Base-by-base conservation (phyloP, 2,797 vertebrate species). In the Monodelphis domestica region DNA sequence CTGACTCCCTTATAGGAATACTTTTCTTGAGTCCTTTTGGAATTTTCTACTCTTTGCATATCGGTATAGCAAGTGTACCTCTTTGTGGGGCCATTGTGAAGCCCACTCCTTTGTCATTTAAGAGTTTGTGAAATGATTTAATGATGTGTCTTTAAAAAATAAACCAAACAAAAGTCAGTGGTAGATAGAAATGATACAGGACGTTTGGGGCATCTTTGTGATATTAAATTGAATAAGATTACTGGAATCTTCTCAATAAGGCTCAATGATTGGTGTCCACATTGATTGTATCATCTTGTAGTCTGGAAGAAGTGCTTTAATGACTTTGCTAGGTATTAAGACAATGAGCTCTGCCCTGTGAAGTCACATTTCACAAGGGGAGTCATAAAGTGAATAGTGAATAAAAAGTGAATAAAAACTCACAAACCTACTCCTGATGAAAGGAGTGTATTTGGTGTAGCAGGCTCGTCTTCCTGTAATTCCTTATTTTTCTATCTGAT, bases 221-320 rank as follows among this genome's bases (percentile, higher is more conserved):
- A 96, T 97, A 98, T 97, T 96, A 97, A 95, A 90, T 96, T 96
- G 90, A 93, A 96, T 96, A 97, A 97, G 95, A 96, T n/a, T n/a
- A 84, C 91, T 96, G 94, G 89, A 95, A 89, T 97, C 88, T 91
- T 87, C 89, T 96, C 95, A 94, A 92, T 96, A 98, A 97, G 93
- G 96, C 96, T 53, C 96, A 94, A 97, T 97, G 63, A 24, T 93
- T 95, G 89, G 29, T 38, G 78, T 96, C 88, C 95, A 96, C 88
- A 90, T 93, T 96, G 95, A 59, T 93, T 97, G 88, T 93, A 96
- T 97, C 89, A 4, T 97, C 97, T 88, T 96, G 95, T 97, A 96
- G 54, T 78, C 38, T 97, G 95, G 90, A 55, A 97, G 88, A 53
- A 38, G 45, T 94, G 89, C n/a, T 21, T 94, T 96, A 95, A 92